Evolutionary conservation across 2,113 vertebrate genomes (phyloP).

Genomic region (Pandion haliaetus): DNA sequence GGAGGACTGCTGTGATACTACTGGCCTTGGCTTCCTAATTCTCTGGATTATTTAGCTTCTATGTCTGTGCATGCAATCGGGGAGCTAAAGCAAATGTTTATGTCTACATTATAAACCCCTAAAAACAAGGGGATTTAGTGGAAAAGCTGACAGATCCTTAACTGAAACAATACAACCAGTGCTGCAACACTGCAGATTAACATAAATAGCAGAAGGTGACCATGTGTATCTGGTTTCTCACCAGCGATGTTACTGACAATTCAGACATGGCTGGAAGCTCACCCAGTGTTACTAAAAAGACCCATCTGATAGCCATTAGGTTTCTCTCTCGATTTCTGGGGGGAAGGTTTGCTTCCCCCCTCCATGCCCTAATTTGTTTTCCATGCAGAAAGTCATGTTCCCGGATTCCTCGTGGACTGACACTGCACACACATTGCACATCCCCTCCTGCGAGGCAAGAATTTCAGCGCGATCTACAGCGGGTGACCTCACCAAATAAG

Average conservation of each 20-base stretch:
- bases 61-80: conserved; percentile 2
- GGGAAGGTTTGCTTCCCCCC: neutral
- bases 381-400: neutral
- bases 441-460: neutral
- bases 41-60: conserved; percentile 42
- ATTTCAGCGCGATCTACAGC: neutral
- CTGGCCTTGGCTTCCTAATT: conserved; percentile 2
- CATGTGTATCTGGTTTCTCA: neutral
- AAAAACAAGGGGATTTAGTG: conserved; percentile 61
- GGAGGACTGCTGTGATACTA: neutral
- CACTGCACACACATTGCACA: neutral
- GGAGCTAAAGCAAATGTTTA: conserved; percentile 65
- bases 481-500: conserved; percentile 49
- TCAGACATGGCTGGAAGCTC: neutral
- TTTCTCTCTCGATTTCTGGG: neutral
- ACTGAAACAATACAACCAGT: conserved; percentile 19
- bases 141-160: conserved; percentile 41
- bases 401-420: neutral
- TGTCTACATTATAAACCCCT: conserved; percentile 47
- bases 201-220: neutral
- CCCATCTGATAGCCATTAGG: neutral
- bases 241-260: neutral
- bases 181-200: neutral
- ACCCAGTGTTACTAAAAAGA: neutral
- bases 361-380: neutral